These are phyloP conservation scores for Azemiops feae DNA, from an alignment of 2,113 vertebrate genomes.

Conservation along the genomic window DNA sequence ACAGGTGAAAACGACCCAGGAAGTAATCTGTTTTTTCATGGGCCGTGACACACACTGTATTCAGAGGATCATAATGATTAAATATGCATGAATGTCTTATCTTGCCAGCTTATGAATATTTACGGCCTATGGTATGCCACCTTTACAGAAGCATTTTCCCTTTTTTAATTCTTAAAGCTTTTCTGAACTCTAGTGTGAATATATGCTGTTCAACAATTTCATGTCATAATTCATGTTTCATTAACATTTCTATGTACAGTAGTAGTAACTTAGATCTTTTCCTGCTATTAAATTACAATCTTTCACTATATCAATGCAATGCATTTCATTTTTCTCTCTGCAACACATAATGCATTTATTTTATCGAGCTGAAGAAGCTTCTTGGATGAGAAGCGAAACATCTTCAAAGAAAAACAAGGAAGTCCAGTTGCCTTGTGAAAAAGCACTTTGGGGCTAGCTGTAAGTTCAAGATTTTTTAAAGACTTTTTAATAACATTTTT, in stretches of 20 bases:
- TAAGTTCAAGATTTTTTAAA: neutral
- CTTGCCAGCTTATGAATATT: conserved; percentile 16
- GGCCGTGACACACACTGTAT: neutral
- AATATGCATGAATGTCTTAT: neutral
- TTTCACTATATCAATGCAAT: neutral
- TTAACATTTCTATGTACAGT: neutral
- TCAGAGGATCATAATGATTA: neutral
- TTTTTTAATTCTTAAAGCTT: conserved; percentile 23
- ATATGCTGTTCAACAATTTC: conserved; percentile 20
- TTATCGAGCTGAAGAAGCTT: neutral
- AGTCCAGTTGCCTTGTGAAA: no score
- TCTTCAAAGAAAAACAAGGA: no score
- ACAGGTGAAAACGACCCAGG: neutral
- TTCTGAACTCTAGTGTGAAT: conserved; percentile 10
- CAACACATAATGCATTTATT: neutral
- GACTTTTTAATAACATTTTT: neutral
- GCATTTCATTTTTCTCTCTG: neutral
- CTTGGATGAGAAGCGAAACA: no score
- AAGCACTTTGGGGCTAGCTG: neutral
- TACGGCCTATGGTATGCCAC: neutral
- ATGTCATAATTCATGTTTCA: conserved; percentile 5
- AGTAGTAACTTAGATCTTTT: neutral
- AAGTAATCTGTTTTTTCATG: conserved; percentile 17
- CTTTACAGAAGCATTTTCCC: neutral
- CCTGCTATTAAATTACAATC: neutral